Evolutionary conservation across 1,140 invertebrate genomes (phyloP).

Genomic region (Theocolax elegans): DNA sequence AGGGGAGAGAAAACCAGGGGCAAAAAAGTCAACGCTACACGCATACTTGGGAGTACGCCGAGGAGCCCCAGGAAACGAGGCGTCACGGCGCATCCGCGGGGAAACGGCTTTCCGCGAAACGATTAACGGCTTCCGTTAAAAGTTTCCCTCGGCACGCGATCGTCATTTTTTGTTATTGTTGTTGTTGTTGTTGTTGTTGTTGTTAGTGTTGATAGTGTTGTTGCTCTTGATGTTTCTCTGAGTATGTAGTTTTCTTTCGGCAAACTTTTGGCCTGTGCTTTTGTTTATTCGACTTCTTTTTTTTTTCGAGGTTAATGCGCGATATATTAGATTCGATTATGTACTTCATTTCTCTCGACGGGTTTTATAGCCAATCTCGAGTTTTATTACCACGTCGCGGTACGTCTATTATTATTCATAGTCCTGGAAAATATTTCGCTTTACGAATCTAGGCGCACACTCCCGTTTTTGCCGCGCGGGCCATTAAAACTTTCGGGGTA

Average conservation of each 20-base stretch:
- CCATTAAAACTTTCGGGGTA: too few species aligned
- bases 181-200: neutral
- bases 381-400: too few species aligned
- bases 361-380: too few species aligned
- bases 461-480: neutral
- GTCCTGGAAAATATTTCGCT: neutral
- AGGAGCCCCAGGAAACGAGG: slow-evolving; percentile 33
- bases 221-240: neutral
- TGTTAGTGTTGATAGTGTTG: neutral
- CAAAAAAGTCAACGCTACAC: slow-evolving; percentile 22
- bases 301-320: neutral
- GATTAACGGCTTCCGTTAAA: slow-evolving; percentile 54
- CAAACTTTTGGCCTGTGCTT: neutral
- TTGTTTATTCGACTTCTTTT: neutral
- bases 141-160: slow-evolving; percentile 36
- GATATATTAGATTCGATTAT: neutral
- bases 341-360: neutral
- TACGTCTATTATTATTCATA: slow-evolving; percentile 15
- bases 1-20: neutral
- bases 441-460: neutral
- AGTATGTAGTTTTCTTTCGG: neutral
- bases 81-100: slow-evolving; percentile 35
- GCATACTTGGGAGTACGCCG: slow-evolving; percentile 45
- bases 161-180: slow-evolving; percentile 1
- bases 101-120: slow-evolving; percentile 54